phyloP scores from a whole-genome alignment of 2,888 invertebrate species.

The Dioctria rufipes region DNA sequence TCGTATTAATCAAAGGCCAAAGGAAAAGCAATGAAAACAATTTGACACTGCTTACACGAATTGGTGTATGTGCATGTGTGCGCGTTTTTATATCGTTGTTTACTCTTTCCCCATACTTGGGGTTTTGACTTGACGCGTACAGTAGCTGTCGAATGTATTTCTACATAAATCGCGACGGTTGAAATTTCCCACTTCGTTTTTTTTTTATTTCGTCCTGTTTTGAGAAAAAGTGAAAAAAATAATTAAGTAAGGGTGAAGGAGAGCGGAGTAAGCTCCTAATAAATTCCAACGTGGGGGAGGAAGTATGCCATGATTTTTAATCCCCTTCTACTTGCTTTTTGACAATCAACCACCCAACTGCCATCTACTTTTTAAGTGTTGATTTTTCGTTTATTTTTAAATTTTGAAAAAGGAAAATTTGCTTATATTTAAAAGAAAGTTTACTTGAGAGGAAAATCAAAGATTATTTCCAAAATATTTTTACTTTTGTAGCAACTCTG shows the following conservation, averaged over 20 bases:
- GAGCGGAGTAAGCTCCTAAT: conserved; percentile 12
- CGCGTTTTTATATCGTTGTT: conserved; percentile 34
- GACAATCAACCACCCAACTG: conserved; percentile 10
- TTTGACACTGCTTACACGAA: conserved; percentile 46
- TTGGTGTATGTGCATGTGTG: conserved; percentile 20
- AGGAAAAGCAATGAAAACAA: conserved; percentile 41
- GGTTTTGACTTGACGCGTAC: conserved; percentile 11
- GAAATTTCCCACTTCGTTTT: conserved; percentile 16
- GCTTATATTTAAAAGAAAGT: conserved; percentile 10
- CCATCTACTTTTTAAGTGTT: conserved; percentile 6
- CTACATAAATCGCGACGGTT: conserved; percentile 34
- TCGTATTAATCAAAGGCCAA: conserved; percentile 30
- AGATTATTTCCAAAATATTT: conserved; percentile 30
- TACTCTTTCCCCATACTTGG: conserved; percentile 37
- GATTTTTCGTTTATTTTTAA: conserved; percentile 1
- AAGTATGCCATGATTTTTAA: conserved; percentile 32
- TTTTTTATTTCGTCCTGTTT: not conserved
- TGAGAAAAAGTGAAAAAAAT: conserved; percentile 21
- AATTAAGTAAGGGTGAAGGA: conserved; percentile 16
- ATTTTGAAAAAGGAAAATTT: not conserved
- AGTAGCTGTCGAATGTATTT: conserved; percentile 13
- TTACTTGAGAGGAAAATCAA: conserved; percentile 29
- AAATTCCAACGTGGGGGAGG: conserved; percentile 30
- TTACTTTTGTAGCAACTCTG: conserved; percentile 27
- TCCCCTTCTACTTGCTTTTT: not conserved